Evolutionary conservation across 1,140 invertebrate genomes (phyloP).

Genomic region (Triops longicaudatus): DNA sequence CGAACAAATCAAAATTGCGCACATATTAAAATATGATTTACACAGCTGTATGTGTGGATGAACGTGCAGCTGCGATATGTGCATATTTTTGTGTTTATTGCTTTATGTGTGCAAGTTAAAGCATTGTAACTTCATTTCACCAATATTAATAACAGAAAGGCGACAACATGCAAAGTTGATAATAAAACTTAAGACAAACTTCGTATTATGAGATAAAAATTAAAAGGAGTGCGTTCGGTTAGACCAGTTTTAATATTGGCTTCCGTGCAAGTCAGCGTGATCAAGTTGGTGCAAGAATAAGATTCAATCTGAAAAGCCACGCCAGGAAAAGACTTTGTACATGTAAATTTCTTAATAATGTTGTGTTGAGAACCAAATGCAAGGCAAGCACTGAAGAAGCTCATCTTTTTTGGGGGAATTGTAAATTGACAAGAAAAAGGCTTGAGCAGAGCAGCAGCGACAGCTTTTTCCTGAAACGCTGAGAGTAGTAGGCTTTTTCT

Average conservation of each 20-base stretch:
- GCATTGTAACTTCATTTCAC: too few relatives aligned
- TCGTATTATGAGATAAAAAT: too few relatives aligned
- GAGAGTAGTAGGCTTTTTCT: neutral
- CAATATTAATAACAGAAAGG: too few relatives aligned
- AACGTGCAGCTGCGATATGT: too few relatives aligned
- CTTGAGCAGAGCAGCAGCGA: neutral
- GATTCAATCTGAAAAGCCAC: constrained; percentile 5
- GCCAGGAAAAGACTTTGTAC: neutral
- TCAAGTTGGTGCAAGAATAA: neutral
- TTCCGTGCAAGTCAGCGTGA: neutral
- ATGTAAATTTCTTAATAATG: constrained; percentile 16
- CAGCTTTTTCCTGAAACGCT: constrained; percentile 4
- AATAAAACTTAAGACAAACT: too few relatives aligned
- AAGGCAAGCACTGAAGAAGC: neutral
- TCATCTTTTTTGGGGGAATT: constrained; percentile 21
- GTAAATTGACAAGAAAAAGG: constrained; percentile 10
- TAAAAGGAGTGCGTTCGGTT: neutral
- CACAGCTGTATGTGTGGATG: too few relatives aligned
- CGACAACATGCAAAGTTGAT: too few relatives aligned
- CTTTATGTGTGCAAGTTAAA: too few relatives aligned
- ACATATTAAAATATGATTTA: too few relatives aligned
- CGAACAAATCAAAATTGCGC: too few relatives aligned
- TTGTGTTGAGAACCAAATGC: constrained; percentile 1
- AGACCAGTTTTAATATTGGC: neutral
- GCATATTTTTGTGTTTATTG: too few relatives aligned